Conservation (phyloP, 2,888 invertebrate genomes). For the Yponomeuta evonymella region DNA sequence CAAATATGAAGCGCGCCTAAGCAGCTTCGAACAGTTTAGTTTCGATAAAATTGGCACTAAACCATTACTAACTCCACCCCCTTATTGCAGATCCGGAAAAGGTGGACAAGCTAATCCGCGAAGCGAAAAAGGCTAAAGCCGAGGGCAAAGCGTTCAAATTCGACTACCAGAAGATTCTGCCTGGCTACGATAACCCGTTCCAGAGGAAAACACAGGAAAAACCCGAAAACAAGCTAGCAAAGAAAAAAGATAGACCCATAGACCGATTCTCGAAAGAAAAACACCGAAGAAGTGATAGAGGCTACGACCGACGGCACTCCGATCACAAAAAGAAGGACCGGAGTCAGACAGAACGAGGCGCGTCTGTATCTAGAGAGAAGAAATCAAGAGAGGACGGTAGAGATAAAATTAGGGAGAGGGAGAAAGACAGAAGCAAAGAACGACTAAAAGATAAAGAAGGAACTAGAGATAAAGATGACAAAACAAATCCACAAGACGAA, state of each 20-base stretch:
- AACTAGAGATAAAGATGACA: conserved; percentile 14
- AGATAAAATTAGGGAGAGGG: conserved; percentile 19
- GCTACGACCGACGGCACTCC: conserved; percentile 29
- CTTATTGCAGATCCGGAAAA: conserved; percentile 49
- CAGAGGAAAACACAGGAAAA: conserved; percentile 45
- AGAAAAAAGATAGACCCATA: conserved; percentile 21
- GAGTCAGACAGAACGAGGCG: background rate
- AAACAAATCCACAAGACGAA: conserved; percentile 9
- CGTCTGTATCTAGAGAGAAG: conserved; percentile 18
- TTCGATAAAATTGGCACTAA: background rate
- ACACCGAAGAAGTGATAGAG: conserved; percentile 18
- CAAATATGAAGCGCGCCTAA: background rate
- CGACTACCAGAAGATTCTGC: conserved; percentile 59
- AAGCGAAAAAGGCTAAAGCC: conserved; percentile 60
- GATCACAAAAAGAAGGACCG: conserved; percentile 26
- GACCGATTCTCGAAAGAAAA: conserved; percentile 8
- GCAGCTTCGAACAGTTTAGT: background rate
- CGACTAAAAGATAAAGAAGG: conserved; percentile 25
- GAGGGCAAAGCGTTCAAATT: conserved; percentile 65
- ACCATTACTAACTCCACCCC: background rate
- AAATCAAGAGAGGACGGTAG: conserved; percentile 33
- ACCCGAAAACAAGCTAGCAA: conserved; percentile 32
- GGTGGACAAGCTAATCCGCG: conserved; percentile 61
- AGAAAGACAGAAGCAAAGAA: conserved; percentile 27
- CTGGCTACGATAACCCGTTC: conserved; percentile 65